These are phyloP conservation scores for Abramis brama DNA, from an alignment of 2,113 vertebrate genomes.

Conservation along the genomic window DNA sequence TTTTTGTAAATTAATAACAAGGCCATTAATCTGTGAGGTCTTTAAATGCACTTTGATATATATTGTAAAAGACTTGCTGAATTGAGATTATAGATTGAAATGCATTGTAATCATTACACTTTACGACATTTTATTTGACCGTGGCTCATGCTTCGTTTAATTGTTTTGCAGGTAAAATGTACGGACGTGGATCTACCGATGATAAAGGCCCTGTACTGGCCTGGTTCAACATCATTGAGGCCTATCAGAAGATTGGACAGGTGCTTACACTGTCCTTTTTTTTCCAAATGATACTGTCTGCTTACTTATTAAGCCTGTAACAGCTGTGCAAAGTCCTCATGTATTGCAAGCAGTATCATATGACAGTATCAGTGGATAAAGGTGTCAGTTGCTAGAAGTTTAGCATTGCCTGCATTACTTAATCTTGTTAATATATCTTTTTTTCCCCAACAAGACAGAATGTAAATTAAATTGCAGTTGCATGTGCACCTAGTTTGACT, in stretches of 20 bases:
- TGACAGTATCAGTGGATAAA: not conserved
- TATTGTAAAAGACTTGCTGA: not conserved
- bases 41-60: not conserved
- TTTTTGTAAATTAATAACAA: not conserved
- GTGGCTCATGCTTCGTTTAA: not conserved
- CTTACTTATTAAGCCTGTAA: not conserved
- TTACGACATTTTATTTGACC: not conserved
- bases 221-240: slow-evolving; percentile 95
- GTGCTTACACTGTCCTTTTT: slow-evolving; percentile 63
- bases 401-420: not conserved
- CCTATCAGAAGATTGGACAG: slow-evolving; percentile 89
- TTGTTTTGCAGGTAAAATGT: slow-evolving; percentile 84
- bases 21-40: not conserved
- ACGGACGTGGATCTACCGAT: slow-evolving; percentile 91
- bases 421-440: not conserved
- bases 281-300: not conserved
- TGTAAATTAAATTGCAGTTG: not conserved
- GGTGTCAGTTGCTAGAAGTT: not conserved
- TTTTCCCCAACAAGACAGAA: not conserved
- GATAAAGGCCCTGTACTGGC: slow-evolving; percentile 96
- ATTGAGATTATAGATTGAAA: not conserved
- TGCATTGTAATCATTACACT: not conserved
- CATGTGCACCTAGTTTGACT: not conserved
- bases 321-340: slow-evolving; percentile 1
- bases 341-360: not conserved